Conservation (phyloP, 2,113 vertebrate species). For the Narcine bancroftii region DNA sequence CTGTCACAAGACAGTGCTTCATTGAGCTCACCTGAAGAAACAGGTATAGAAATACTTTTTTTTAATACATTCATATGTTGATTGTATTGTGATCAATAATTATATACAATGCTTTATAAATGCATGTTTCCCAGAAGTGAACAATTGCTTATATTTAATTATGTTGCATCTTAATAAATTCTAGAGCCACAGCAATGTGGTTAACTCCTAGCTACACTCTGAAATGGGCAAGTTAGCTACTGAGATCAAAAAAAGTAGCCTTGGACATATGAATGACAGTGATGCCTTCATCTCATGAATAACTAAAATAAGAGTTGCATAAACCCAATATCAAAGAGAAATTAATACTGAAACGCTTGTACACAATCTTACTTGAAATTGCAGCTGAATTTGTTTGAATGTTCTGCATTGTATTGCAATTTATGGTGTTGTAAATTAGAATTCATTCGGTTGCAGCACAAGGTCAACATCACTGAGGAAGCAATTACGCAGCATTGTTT, state of each 20-base stretch:
- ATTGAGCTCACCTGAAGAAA: constrained; percentile 71
- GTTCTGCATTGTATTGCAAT: not conserved
- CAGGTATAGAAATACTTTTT: constrained; percentile 59
- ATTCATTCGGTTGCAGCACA: not conserved
- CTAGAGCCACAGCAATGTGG: too few species aligned
- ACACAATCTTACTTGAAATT: not conserved
- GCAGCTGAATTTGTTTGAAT: not conserved
- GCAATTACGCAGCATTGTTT: not conserved
- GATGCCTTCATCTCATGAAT: too few species aligned
- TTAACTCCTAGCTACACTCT: too few species aligned
- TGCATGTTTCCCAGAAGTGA: not conserved
- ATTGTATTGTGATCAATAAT: not conserved
- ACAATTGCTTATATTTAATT: not conserved
- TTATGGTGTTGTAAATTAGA: not conserved
- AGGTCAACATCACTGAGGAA: not conserved
- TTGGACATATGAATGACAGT: too few species aligned
- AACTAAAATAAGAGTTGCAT: too few species aligned
- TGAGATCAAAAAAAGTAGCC: too few species aligned
- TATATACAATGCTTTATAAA: too few species aligned
- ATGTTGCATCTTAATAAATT: not conserved
- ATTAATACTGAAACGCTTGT: not conserved
- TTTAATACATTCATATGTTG: not conserved
- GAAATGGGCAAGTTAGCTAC: too few species aligned
- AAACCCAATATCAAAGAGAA: not conserved
- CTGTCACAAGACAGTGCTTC: constrained; percentile 89